Evolutionary conservation across 2,113 vertebrate genomes (phyloP).

Genomic region (Phyllostomus discolor): DNA sequence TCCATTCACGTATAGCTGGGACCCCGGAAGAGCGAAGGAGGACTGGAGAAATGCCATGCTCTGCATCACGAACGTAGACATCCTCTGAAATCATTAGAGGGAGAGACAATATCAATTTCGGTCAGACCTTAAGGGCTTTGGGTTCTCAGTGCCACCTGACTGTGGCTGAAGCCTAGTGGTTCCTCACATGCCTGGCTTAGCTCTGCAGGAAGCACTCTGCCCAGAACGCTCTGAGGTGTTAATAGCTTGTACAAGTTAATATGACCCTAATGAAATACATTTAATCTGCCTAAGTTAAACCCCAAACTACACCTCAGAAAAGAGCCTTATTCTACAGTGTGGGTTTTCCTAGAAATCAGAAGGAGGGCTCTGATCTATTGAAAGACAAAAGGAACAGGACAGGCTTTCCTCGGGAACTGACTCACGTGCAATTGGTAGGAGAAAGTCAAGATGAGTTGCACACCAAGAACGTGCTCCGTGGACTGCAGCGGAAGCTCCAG

Average conservation of each 20-base stretch:
- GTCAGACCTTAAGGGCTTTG: not conserved
- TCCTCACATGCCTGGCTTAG: not conserved
- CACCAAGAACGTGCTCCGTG: slow-evolving; percentile 85
- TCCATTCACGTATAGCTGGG: slow-evolving; percentile 87
- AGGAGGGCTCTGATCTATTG: not conserved
- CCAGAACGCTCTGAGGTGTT: not conserved
- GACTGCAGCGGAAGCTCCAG: slow-evolving; percentile 88
- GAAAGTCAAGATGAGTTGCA: slow-evolving; percentile 94
- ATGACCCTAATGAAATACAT: not conserved
- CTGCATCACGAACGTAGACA: slow-evolving; percentile 95
- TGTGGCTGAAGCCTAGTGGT: rapidly evolving
- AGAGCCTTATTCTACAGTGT: not conserved
- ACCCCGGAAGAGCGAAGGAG: slow-evolving; percentile 88
- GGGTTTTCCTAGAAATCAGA: not conserved
- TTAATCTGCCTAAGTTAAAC: not conserved
- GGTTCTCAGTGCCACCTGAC: not conserved
- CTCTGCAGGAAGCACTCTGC: not conserved
- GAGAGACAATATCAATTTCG: not conserved
- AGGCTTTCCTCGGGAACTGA: not conserved
- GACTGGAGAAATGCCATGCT: slow-evolving; percentile 90
- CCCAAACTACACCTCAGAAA: not conserved
- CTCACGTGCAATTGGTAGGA: slow-evolving; percentile 92
- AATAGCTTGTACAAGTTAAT: not conserved
- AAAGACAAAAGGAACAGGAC: not conserved
- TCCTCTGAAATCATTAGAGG: slow-evolving; percentile 83